Conservation (phyloP, 2,888 invertebrate species). For the Alloplasta piceator region DNA sequence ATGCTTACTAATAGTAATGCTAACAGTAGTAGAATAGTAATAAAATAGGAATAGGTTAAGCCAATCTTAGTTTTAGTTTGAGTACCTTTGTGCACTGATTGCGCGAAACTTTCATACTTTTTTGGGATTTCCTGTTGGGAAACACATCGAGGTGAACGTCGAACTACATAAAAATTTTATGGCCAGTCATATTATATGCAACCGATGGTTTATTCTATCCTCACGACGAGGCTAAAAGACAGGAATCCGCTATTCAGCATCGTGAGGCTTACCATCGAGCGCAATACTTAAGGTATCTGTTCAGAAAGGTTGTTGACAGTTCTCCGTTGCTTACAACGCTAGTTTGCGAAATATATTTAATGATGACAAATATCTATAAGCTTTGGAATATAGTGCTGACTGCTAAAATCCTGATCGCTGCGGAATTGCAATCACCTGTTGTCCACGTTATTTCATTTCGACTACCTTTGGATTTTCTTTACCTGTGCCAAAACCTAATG, state of each 20-base stretch:
- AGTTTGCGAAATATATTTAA: constrained; percentile 60
- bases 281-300: constrained; percentile 56
- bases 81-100: too few species aligned
- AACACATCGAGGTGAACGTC: too few species aligned
- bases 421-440: constrained; percentile 46
- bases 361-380: constrained; percentile 41
- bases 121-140: too few species aligned
- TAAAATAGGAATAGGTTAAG: too few species aligned
- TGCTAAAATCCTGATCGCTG: constrained; percentile 26
- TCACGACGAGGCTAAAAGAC: constrained; percentile 17
- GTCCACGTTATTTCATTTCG: constrained; percentile 1
- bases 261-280: background rate
- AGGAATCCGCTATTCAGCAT: constrained; percentile 65
- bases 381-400: constrained; percentile 47
- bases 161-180: too few species aligned
- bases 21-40: too few species aligned
- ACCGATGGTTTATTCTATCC: too few species aligned
- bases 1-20: too few species aligned
- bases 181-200: too few species aligned
- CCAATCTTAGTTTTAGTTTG: too few species aligned
- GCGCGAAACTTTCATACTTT: too few species aligned
- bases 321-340: constrained; percentile 66
- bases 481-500: background rate
- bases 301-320: constrained; percentile 67
- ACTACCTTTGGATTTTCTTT: background rate